These are phyloP conservation scores for Pseudomugil tenellus DNA, from an alignment of 2,797 vertebrate genomes.

Conservation along the genomic window DNA sequence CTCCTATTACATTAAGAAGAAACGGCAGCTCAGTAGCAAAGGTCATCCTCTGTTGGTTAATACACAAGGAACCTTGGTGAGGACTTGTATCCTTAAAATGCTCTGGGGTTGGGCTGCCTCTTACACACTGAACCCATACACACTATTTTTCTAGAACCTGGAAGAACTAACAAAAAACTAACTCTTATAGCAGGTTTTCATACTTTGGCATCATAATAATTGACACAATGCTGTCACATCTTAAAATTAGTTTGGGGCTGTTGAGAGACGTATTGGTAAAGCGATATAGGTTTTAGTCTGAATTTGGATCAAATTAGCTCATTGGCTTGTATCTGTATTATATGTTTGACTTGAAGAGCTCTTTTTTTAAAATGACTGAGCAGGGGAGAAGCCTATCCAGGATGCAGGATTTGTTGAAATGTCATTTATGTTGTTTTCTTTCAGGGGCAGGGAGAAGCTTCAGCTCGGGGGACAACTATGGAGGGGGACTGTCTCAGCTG, in stretches of 20 bases:
- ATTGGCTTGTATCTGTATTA: constrained; percentile 24
- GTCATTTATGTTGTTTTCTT: constrained; percentile 33
- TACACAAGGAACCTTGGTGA: constrained; percentile 44
- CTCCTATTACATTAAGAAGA: constrained; percentile 79
- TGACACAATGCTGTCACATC: constrained; percentile 38
- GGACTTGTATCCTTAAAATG: constrained; percentile 57
- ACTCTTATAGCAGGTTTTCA: constrained; percentile 30
- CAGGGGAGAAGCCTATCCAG: constrained; percentile 25
- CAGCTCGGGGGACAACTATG: constrained; percentile 83
- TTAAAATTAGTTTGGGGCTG: constrained; percentile 40
- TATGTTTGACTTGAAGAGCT: constrained; percentile 64
- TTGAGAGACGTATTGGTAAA: constrained; percentile 19
- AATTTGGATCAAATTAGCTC: constrained; percentile 53
- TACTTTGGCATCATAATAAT: constrained; percentile 29
- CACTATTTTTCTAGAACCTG: constrained; percentile 34
- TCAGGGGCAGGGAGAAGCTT: constrained; percentile 83
- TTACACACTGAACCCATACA: constrained; percentile 28
- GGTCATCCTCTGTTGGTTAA: constrained; percentile 50
- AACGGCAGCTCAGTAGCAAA: constrained; percentile 44
- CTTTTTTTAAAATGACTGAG: constrained; percentile 58
- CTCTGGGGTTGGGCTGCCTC: constrained; percentile 31
- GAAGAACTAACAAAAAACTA: constrained; percentile 34
- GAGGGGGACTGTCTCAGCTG: constrained; percentile 95
- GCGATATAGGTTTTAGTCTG: constrained; percentile 41
- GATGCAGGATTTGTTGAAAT: constrained; percentile 39